A percentile compares a stretch with the other conserved stretches of the same genome.
Conservation (phyloP, 2,113 vertebrate species). For the Suricata suricatta region DNA sequence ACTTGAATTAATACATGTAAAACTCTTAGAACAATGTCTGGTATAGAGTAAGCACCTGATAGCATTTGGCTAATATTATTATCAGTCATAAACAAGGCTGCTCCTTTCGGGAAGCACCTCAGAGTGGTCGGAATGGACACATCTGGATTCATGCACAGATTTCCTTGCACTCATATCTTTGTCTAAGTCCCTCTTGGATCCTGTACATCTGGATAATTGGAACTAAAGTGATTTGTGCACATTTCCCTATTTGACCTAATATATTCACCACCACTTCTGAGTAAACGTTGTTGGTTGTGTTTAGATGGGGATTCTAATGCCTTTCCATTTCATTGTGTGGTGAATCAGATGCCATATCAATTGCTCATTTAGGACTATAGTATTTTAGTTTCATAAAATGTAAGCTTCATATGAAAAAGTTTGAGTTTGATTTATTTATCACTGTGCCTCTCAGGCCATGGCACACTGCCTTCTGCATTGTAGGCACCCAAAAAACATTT, state of each 20-base stretch:
- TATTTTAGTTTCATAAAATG: not conserved
- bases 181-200: not conserved
- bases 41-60: not conserved
- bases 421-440: not conserved
- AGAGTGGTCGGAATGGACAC: rapidly evolving
- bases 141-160: not conserved
- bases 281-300: not conserved
- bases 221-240: not conserved
- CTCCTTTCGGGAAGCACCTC: not conserved
- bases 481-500: not conserved
- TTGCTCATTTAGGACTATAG: not conserved
- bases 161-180: not conserved
- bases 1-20: not conserved
- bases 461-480: not conserved
- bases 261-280: not conserved
- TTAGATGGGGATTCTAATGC: not conserved
- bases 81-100: not conserved
- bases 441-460: not conserved
- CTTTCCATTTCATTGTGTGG: not conserved
- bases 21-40: not conserved
- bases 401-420: not conserved
- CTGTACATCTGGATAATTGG: not conserved
- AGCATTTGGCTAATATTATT: not conserved
- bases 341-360: not conserved
- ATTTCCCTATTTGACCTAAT: not conserved